These are phyloP conservation scores for Himalopsyche tibetana DNA, from an alignment of 2,888 invertebrate genomes.

Conservation along the genomic window DNA sequence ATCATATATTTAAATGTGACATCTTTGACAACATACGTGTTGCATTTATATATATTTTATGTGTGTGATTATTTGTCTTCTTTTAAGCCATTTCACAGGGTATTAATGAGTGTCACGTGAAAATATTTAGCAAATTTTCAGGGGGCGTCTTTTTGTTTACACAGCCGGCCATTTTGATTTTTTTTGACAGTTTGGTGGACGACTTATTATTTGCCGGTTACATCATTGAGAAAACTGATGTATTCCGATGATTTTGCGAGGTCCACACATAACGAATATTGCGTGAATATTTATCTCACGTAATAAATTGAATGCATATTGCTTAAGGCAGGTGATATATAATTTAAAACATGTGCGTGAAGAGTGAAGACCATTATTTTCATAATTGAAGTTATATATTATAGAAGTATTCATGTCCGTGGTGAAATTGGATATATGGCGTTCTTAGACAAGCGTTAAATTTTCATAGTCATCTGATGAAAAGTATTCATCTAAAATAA, in stretches of 20 bases:
- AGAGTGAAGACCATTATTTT: too few relatives aligned
- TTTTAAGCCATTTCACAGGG: not conserved
- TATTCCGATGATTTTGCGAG: not conserved
- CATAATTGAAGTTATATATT: too few relatives aligned
- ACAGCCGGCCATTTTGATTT: slow-evolving; percentile 27
- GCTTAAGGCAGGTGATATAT: too few relatives aligned
- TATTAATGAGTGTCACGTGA: slow-evolving; percentile 4
- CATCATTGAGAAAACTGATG: not conserved
- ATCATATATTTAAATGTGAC: slow-evolving; percentile 15
- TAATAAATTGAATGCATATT: too few relatives aligned
- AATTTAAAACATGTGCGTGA: too few relatives aligned
- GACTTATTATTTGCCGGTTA: slow-evolving; percentile 23
- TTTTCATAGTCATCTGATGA: too few relatives aligned
- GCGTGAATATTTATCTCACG: not conserved
- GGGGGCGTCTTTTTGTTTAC: slow-evolving; percentile 4
- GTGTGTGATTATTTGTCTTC: not conserved
- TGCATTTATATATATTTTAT: not conserved
- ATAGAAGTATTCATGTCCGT: too few relatives aligned
- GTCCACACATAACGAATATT: not conserved
- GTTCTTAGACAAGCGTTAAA: too few relatives aligned
- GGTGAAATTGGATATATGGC: too few relatives aligned
- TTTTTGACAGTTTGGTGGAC: slow-evolving; percentile 31
- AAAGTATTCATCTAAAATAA: too few relatives aligned
- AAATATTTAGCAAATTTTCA: slow-evolving; percentile 1
- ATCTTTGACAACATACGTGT: not conserved